Base-by-base conservation (phyloP, 2,113 vertebrate species). In the Boulengeromyrus knoepffleri region DNA sequence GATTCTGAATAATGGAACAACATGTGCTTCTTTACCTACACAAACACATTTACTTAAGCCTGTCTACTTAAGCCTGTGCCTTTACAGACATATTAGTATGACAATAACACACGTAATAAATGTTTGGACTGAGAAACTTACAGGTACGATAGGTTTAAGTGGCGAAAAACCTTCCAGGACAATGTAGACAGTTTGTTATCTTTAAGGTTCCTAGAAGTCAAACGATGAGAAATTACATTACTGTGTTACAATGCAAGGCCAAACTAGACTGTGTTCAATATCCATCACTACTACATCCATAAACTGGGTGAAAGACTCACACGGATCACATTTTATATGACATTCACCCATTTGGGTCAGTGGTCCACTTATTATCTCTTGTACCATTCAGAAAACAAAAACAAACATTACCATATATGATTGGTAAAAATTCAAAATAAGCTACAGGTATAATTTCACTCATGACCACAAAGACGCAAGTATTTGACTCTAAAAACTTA, bases 101-200 rank as follows among this genome's bases (percentile, higher is more conserved):
- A 39, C 15, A 74, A 36, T 39, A 36, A 19, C 74, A 42, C 36
- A 80, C 36, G 0, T 77, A 39, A 39, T 77, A 39, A 77, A 77
- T 77, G 70, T 77, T 77, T 77, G 27, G 36, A 77, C 36, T 21
- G 36, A 80, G 74, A 7, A 95, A 97, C 99, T 99, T 97, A 99
- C 99, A 99, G 95, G 94, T 97, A 97, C 91, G 97, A 96, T 90
- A 99, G 96, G 94, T 98, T 97, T 94, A 99, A 96, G 94, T 98
- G 96, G 90, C 93, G 97, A 94, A 99, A 98, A 91, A 97, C 95
- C 95, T 97, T 98, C 96, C 98, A 97, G 92, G 97, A 98, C 92
- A 99, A 96, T 87, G 96, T 96, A 1, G 97, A 97, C 94, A 99
- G 94, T 93, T 98, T 98, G 95, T 99, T 99, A 95, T 98, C 97